Evolutionary conservation across 2,797 vertebrate species (phyloP).

Genomic region (Hemitrygon akajei): DNA sequence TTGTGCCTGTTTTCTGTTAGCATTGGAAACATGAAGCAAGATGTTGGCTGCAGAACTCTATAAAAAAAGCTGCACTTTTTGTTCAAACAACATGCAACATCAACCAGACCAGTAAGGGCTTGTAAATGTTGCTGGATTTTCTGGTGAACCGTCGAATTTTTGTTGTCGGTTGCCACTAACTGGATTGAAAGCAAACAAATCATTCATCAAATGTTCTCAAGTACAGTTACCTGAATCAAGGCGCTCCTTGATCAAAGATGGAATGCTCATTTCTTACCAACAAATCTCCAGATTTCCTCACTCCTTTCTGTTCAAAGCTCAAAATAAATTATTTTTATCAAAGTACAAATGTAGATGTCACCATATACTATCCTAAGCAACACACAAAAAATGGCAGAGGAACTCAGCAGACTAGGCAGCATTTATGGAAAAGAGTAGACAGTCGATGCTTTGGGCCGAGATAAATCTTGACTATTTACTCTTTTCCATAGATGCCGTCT

Average conservation of each 20-base stretch:
- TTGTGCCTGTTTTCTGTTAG: slow-evolving; percentile 20
- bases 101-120: neutral
- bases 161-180: too few relatives aligned
- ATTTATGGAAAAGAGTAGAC: too few relatives aligned
- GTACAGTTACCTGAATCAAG: neutral
- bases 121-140: neutral
- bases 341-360: too few relatives aligned
- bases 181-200: neutral
- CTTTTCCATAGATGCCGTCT: too few relatives aligned
- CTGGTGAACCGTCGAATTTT: neutral
- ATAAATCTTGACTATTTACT: too few relatives aligned
- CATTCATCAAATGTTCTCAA: neutral
- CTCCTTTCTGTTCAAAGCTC: neutral
- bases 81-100: neutral
- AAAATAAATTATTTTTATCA: too few relatives aligned
- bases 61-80: neutral
- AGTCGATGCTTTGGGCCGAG: too few relatives aligned
- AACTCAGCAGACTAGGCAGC: too few relatives aligned
- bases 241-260: neutral
- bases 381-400: too few relatives aligned
- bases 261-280: neutral
- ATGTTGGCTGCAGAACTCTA: neutral
- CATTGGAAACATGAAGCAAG: neutral
- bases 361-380: too few relatives aligned
- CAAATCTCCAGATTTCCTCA: neutral